Evolutionary conservation across 2,113 vertebrate genomes (phyloP).

Genomic region (Pterophyllum scalare): DNA sequence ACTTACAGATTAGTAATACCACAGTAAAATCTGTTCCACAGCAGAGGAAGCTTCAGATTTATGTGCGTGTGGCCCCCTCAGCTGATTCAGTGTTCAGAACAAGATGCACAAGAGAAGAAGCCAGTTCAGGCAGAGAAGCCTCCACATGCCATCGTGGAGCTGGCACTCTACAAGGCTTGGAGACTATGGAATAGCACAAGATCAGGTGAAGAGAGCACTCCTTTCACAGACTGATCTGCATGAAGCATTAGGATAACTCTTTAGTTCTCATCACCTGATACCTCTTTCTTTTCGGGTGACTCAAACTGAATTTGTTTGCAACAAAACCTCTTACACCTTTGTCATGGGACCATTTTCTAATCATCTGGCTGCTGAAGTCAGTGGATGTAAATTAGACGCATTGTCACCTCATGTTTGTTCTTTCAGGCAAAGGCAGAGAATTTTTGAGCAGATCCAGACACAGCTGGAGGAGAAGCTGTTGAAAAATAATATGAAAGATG

Average conservation of each 20-base stretch:
- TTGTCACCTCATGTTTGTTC: neutral
- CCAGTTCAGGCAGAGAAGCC: conserved; percentile 70
- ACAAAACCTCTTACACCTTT: neutral
- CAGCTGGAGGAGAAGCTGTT: conserved; percentile 79
- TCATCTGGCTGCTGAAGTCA: neutral
- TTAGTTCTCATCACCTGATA: too few relatives aligned
- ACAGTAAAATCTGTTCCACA: neutral
- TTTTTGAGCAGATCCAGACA: conserved; percentile 84
- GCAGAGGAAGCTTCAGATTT: too few relatives aligned
- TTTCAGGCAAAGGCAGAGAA: conserved; percentile 82
- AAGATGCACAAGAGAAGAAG: conserved; percentile 87
- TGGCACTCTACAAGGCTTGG: too few relatives aligned
- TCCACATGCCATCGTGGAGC: too few relatives aligned
- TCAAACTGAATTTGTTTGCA: too few relatives aligned
- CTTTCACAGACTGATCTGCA: too few relatives aligned
- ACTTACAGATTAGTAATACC: neutral
- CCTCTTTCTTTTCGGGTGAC: too few relatives aligned
- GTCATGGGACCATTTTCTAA: neutral
- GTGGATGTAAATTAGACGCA: neutral
- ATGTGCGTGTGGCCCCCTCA: conserved; percentile 46
- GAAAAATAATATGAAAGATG: conserved; percentile 72
- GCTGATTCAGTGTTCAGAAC: conserved; percentile 87
- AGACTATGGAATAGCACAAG: too few relatives aligned
- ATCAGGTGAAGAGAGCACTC: too few relatives aligned
- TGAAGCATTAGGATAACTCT: too few relatives aligned